Evolutionary conservation across 2,888 invertebrate genomes (phyloP).

Genomic region (Empis livida): DNA sequence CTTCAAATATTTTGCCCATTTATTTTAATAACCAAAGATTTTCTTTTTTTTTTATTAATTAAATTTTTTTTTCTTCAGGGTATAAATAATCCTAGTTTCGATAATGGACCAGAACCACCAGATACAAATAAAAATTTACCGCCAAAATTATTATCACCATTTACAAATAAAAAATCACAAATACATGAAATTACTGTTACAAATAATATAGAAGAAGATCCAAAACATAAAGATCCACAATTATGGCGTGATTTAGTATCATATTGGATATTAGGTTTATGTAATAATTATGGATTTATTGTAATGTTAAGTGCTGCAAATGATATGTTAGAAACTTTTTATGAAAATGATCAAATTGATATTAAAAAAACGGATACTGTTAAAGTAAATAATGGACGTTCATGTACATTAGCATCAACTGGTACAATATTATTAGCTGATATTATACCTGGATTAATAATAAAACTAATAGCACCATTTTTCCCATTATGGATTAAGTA

Average conservation of each 20-base stretch:
- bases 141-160: no score
- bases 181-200: no score
- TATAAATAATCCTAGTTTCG: no score
- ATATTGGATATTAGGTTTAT: constrained; percentile 67
- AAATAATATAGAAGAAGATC: no score
- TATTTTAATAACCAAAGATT: no score
- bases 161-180: no score
- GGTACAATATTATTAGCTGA: constrained; percentile 70
- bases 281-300: constrained; percentile 79
- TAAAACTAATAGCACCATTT: constrained; percentile 62
- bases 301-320: constrained; percentile 76
- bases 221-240: constrained; percentile 17
- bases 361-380: background rate
- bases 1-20: no score
- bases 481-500: constrained; percentile 51
- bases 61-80: no score
- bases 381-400: constrained; percentile 17
- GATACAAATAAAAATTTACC: no score
- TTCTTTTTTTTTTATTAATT: no score
- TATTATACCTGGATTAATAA: constrained; percentile 55
- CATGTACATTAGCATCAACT: constrained; percentile 55
- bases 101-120: no score
- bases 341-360: constrained; percentile 7
- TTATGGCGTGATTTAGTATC: constrained; percentile 44
- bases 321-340: constrained; percentile 45